Conservation (phyloP, 1,140 invertebrate genomes). For the Drosophila pseudoananassae region DNA sequence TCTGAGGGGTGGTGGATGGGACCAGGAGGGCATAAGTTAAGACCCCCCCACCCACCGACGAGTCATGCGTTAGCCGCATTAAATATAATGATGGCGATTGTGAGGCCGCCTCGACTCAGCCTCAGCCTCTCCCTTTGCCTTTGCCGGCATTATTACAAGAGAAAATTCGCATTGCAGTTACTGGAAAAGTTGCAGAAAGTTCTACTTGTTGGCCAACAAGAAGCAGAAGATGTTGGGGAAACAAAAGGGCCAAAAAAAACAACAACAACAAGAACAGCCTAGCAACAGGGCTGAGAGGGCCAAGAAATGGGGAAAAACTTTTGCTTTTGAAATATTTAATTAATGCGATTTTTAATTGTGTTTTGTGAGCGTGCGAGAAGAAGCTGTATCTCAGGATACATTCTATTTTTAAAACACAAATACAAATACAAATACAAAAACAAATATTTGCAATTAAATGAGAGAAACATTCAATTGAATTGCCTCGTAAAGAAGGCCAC, state of each 20-base stretch:
- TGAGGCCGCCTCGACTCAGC: conserved; percentile 20
- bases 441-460: conserved; percentile 12
- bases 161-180: conserved; percentile 72
- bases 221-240: conserved; percentile 51
- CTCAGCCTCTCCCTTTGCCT: too few species aligned
- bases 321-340: conserved; percentile 81
- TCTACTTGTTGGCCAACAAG: conserved; percentile 21
- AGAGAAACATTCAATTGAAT: conserved; percentile 60
- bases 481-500: conserved; percentile 35
- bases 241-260: conserved; percentile 55
- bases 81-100: conserved; percentile 80
- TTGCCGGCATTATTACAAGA: conserved; percentile 67
- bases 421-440: too few species aligned
- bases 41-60: not conserved
- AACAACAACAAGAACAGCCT: conserved; percentile 18
- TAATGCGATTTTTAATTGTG: conserved; percentile 80
- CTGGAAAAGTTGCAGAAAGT: conserved; percentile 72
- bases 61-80: conserved; percentile 72
- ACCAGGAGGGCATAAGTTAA: conserved; percentile 55
- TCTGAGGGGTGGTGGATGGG: conserved; percentile 14
- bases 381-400: not conserved
- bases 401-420: too few species aligned
- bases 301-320: conserved; percentile 74
- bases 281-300: conserved; percentile 14
- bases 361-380: conserved; percentile 17